Conservation (phyloP, 1,140 invertebrate genomes). For the Augochlora pura region DNA sequence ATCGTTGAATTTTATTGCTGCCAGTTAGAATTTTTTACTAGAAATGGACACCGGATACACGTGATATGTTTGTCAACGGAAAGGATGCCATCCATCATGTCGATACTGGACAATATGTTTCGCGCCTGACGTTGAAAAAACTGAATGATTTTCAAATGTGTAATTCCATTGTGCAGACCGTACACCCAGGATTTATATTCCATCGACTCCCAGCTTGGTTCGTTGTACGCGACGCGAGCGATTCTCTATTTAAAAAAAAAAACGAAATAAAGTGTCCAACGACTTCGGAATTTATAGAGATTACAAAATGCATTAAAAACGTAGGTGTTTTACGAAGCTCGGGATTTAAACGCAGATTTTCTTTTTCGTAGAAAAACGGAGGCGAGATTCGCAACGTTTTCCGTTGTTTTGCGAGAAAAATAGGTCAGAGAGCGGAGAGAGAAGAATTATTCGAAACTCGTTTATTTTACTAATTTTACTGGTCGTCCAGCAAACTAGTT, state of each 20-base stretch:
- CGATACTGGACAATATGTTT: constrained; percentile 7
- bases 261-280: neutral
- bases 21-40: neutral
- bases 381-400: too few relatives aligned
- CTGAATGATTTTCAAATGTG: neutral
- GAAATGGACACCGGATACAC: neutral
- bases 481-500: too few relatives aligned
- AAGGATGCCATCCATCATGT: neutral
- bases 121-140: neutral
- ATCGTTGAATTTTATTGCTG: constrained; percentile 1
- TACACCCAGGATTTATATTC: neutral
- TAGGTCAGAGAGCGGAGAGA: too few relatives aligned
- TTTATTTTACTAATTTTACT: too few relatives aligned
- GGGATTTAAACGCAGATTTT: too few relatives aligned
- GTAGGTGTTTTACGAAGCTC: too few relatives aligned
- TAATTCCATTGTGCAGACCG: neutral
- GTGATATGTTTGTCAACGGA: constrained; percentile 10
- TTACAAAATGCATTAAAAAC: neutral
- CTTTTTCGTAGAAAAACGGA: too few relatives aligned
- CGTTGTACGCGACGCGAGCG: neutral
- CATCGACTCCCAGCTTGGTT: neutral
- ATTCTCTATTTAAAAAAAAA: neutral
- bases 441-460: too few relatives aligned
- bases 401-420: too few relatives aligned
- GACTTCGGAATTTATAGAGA: neutral